phyloP scores from a whole-genome alignment of 2,113 vertebrate species.

The Zapus hudsonius region DNA sequence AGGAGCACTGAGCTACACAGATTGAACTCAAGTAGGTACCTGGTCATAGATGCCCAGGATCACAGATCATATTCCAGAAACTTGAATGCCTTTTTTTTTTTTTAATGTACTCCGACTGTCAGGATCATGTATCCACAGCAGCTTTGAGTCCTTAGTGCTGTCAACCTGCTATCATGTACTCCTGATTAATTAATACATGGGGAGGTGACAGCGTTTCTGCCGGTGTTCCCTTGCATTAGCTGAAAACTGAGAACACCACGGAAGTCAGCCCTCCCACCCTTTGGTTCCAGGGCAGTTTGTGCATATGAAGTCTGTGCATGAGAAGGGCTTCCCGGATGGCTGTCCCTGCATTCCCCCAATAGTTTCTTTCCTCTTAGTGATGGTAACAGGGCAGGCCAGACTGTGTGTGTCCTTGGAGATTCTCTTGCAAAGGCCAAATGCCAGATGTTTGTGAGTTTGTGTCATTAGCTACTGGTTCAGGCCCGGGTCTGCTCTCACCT shows the following conservation, averaged over 20 bases:
- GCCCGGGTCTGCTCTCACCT: background rate
- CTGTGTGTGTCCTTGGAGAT: background rate
- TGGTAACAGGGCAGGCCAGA: background rate
- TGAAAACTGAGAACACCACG: conserved; percentile 67
- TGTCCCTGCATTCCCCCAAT: background rate
- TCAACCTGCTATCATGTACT: conserved; percentile 4
- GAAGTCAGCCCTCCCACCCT: conserved; percentile 27
- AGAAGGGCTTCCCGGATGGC: background rate
- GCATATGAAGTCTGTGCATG: background rate
- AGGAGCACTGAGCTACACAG: background rate
- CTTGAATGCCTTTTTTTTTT: background rate
- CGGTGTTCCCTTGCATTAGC: conserved; percentile 59
- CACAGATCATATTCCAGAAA: background rate
- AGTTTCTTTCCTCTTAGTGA: background rate
- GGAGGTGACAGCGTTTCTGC: conserved; percentile 44
- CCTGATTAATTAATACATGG: conserved; percentile 69
- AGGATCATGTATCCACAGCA: conserved; percentile 3
- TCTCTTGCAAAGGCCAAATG: conserved; percentile 47
- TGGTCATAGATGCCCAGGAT: conserved; percentile 22
- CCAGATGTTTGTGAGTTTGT: conserved; percentile 12
- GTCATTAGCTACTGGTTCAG: background rate
- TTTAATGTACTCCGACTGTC: background rate
- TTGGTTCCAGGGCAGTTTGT: background rate
- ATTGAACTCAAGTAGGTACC: background rate
- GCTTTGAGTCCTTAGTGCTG: conserved; percentile 25